Percentiles rank a stretch among this genome's conserved stretches.
Conservation (phyloP, 2,113 vertebrate species). For the Seriola aureovittata region DNA sequence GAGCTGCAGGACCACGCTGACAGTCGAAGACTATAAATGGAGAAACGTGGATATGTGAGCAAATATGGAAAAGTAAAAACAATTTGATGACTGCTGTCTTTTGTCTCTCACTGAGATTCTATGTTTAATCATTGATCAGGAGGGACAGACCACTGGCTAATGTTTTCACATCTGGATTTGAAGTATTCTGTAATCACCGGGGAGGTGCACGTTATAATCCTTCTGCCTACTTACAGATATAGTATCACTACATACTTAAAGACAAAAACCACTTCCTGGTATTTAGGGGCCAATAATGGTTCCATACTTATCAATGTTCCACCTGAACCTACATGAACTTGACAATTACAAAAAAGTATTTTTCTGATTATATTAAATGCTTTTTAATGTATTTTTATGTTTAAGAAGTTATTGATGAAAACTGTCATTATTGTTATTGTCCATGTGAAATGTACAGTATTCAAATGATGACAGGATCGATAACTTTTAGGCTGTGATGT, state of each 20-base stretch:
- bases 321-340: conserved; percentile 17
- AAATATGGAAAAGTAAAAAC: background rate
- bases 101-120: background rate
- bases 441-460: conserved; percentile 8
- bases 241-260: background rate
- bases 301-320: conserved; percentile 23
- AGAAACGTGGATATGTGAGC: background rate
- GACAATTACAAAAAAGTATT: conserved; percentile 3
- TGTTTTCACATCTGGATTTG: conserved; percentile 11
- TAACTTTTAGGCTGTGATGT: background rate
- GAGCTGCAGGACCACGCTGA: background rate
- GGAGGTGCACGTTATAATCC: background rate
- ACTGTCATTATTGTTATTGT: background rate
- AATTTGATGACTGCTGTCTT: background rate
- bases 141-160: conserved; percentile 51
- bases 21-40: conserved; percentile 23
- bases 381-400: background rate
- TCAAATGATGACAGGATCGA: conserved; percentile 13
- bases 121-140: conserved; percentile 14
- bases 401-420: background rate
- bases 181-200: background rate
- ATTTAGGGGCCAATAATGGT: conserved; percentile 40
- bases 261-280: conserved; percentile 16
- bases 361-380: background rate
- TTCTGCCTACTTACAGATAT: background rate